phyloP scores from a whole-genome alignment of 2,113 vertebrate species.

The Calyptommatus sinebrachiatus region DNA sequence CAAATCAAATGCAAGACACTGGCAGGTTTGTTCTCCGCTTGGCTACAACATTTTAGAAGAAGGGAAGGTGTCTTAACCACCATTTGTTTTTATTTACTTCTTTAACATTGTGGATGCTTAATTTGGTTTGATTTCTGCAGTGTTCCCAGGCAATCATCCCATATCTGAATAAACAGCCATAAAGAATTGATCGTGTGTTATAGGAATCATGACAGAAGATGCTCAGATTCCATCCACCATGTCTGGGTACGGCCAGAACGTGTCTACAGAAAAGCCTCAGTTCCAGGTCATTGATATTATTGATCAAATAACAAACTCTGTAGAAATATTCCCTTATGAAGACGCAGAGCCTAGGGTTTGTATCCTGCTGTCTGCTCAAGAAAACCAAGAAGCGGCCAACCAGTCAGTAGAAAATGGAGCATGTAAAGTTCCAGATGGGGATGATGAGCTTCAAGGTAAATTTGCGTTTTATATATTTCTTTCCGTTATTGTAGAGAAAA shows the following conservation, averaged over 20 bases:
- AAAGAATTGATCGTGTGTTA: not conserved
- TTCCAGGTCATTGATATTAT: conserved; percentile 55
- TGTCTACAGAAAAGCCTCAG: conserved; percentile 20
- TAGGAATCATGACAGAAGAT: conserved; percentile 69
- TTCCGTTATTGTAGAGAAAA: not conserved
- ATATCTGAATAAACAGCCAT: not conserved
- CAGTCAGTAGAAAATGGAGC: not conserved
- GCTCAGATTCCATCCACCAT: conserved; percentile 9
- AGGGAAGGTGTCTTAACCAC: not conserved
- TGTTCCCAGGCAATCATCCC: conserved; percentile 9
- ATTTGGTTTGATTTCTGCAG: not conserved
- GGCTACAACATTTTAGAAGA: not conserved
- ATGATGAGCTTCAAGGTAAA: conserved; percentile 63
- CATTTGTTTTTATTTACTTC: not conserved
- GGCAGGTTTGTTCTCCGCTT: conserved; percentile 35
- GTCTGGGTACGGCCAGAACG: conserved; percentile 60
- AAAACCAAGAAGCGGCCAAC: conserved; percentile 18
- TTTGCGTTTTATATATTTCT: not conserved
- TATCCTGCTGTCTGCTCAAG: not conserved
- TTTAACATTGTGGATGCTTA: conserved; percentile 2
- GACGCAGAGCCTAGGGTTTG: conserved; percentile 10
- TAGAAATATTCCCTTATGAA: not conserved
- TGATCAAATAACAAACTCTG: conserved; percentile 41
- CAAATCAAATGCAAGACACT: conserved; percentile 40
- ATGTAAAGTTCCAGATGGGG: not conserved